Percentiles rank a stretch among this genome's conserved stretches.
Evolutionary conservation across 2,113 vertebrate species (phyloP).

Genomic region (Psettodes erumei): DNA sequence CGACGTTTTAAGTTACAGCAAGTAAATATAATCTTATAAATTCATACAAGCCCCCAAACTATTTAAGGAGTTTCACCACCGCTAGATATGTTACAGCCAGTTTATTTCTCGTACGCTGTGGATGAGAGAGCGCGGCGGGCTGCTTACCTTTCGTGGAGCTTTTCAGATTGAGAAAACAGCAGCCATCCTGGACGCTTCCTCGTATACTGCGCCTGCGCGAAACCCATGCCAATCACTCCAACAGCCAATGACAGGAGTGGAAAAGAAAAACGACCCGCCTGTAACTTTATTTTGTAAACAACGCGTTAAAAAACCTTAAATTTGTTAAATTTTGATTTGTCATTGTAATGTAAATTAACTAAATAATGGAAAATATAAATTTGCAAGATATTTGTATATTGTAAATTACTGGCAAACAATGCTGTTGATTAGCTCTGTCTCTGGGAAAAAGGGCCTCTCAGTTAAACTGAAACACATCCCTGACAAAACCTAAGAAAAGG

Average conservation of each 20-base stretch:
- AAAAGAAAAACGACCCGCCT: constrained; percentile 36
- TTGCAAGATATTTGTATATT: background rate
- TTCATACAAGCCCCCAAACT: background rate
- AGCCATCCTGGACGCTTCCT: constrained; percentile 40
- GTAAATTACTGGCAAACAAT: background rate
- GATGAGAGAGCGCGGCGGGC: accelerated
- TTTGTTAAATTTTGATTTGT: background rate
- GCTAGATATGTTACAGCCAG: background rate
- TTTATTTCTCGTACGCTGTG: background rate
- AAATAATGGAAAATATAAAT: background rate
- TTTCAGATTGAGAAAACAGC: constrained; percentile 4
- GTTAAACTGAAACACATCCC: background rate
- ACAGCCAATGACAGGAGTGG: constrained; percentile 55
- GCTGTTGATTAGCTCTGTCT: background rate
- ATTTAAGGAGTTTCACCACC: background rate
- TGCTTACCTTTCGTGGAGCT: constrained; percentile 53
- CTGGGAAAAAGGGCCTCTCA: background rate
- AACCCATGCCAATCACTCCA: background rate
- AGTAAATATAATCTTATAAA: background rate
- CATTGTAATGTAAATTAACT: background rate
- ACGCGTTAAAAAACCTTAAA: background rate
- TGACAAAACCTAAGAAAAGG: background rate
- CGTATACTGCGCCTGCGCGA: constrained; percentile 46
- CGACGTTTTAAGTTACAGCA: background rate
- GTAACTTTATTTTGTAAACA: constrained; percentile 44